A percentile compares a stretch with the other conserved stretches of the same genome.
These are phyloP conservation scores for Cylas formicarius DNA, from an alignment of 1,140 invertebrate species.

Conservation along the genomic window DNA sequence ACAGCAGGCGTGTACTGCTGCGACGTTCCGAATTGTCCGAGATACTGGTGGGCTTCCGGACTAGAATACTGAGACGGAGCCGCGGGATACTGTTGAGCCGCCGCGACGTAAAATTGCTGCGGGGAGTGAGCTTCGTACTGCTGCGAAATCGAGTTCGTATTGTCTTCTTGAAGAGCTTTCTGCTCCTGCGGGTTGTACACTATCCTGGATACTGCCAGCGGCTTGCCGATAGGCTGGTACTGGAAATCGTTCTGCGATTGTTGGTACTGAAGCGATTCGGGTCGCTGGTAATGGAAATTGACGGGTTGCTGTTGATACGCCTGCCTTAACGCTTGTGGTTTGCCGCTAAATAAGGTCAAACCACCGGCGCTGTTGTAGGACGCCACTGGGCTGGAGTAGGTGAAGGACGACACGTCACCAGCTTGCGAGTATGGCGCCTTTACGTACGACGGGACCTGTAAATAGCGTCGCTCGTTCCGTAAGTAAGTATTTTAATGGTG, in stretches of 20 bases:
- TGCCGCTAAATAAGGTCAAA: slow-evolving; percentile 28
- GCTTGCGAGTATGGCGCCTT: slow-evolving; percentile 29
- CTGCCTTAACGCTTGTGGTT: slow-evolving; percentile 16
- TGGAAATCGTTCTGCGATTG: slow-evolving; percentile 3
- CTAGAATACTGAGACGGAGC: too few relatives aligned
- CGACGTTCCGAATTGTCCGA: slow-evolving; percentile 1
- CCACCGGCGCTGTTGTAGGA: slow-evolving; percentile 35
- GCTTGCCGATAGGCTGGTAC: too few relatives aligned
- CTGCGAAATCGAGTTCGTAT: slow-evolving; percentile 4
- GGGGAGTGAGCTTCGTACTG: slow-evolving; percentile 17
- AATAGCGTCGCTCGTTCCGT: too few relatives aligned
- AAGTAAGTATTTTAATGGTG: slow-evolving; percentile 1
- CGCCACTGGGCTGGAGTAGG: slow-evolving; percentile 35
- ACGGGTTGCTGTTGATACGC: neutral
- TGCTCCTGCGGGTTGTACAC: too few relatives aligned
- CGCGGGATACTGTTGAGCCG: slow-evolving; percentile 6
- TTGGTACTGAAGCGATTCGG: slow-evolving; percentile 6
- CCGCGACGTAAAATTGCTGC: slow-evolving; percentile 8
- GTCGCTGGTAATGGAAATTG: neutral
- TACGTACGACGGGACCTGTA: neutral
- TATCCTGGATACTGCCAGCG: too few relatives aligned
- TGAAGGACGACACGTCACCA: slow-evolving; percentile 34
- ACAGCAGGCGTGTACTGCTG: slow-evolving; percentile 22
- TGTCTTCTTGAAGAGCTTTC: slow-evolving; percentile 10
- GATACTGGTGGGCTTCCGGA: slow-evolving; percentile 17